A percentile compares a stretch with the other conserved stretches of the same genome.
Evolutionary conservation across 2,888 invertebrate genomes (phyloP).

Genomic region (Galeopsomyia nigrocyanea): DNA sequence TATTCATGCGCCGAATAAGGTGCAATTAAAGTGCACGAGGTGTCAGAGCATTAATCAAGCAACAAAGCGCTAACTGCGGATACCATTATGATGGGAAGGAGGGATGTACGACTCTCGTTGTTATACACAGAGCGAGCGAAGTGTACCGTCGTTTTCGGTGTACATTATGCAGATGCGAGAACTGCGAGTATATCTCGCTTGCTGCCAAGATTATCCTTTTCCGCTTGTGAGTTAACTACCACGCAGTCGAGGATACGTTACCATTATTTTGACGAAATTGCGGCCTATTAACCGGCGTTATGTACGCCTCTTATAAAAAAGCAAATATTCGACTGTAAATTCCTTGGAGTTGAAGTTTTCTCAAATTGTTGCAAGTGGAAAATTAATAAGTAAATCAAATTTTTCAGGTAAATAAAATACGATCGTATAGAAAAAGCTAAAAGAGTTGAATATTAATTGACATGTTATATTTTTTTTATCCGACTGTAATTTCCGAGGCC

Average conservation of each 20-base stretch:
- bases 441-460: too few relatives aligned
- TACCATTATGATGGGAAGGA: slow-evolving; percentile 22
- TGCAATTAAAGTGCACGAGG: slow-evolving; percentile 68
- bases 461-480: too few relatives aligned
- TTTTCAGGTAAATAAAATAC: too few relatives aligned
- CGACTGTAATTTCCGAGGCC: too few relatives aligned
- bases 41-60: slow-evolving; percentile 69
- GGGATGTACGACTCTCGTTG: slow-evolving; percentile 7
- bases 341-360: too few relatives aligned
- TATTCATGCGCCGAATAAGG: slow-evolving; percentile 68
- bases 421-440: too few relatives aligned
- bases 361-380: too few relatives aligned
- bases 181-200: not conserved
- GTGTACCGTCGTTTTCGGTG: not conserved
- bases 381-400: too few relatives aligned
- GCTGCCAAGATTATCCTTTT: slow-evolving; percentile 1
- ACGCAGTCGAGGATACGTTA: too few relatives aligned
- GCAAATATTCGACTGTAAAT: slow-evolving; percentile 35
- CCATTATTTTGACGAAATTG: too few relatives aligned
- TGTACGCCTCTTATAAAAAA: not conserved
- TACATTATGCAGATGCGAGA: slow-evolving; percentile 6
- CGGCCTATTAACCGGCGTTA: too few relatives aligned
- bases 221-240: not conserved
- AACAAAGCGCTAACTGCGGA: slow-evolving; percentile 57
- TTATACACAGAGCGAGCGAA: not conserved